Evolutionary conservation across 1,140 invertebrate species (phyloP), one percentile per base, ranked within the genome.

Genomic region (Bombus terrestris): DNA sequence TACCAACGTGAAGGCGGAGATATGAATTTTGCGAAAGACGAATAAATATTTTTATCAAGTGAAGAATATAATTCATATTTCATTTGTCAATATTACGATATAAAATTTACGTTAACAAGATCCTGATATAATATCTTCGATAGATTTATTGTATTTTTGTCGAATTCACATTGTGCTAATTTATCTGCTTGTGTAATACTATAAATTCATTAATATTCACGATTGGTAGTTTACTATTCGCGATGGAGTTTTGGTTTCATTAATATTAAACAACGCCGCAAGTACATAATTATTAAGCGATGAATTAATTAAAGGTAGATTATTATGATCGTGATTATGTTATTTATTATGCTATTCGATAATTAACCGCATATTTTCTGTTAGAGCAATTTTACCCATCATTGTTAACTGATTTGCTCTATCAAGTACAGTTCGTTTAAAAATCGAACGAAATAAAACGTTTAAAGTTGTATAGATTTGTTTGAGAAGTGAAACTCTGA

Each of bases 171-270:
- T 35, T 22, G n/a, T 41, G 22, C 25, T 3, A 64, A 41, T 64
- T 64, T 78, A 39, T 4, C 9, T 39, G 37, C n/a, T 32, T 18
- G 8, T 62, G 53, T 39, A 66, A 72, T 32, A 41, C 15, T n/a
- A 28, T 39, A 18, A 41, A 62, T 41, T 64, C 57, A 64, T 77
- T 72, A 57, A 66, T 72, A 81, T 81, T 81, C 79, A 81, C 47
- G 57, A 10, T n/a, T 72, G 37, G 18, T n/a, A 3, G 47, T 32
- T n/a, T 28, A 59, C 28, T 81, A 37, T 72, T 72, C 39, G 35
- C 57, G 37, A 81, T 72, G 35, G 47, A 81, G 72, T 81, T 81
- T 72, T 39, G 68, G 72, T 72, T 57, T 71, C 79, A 81, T 81
- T 57, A 81, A 72, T 81, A 72, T 57, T 81, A 41, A 53, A 71